Conservation (phyloP, 2,888 invertebrate genomes). For the Conops quadrifasciatus region DNA sequence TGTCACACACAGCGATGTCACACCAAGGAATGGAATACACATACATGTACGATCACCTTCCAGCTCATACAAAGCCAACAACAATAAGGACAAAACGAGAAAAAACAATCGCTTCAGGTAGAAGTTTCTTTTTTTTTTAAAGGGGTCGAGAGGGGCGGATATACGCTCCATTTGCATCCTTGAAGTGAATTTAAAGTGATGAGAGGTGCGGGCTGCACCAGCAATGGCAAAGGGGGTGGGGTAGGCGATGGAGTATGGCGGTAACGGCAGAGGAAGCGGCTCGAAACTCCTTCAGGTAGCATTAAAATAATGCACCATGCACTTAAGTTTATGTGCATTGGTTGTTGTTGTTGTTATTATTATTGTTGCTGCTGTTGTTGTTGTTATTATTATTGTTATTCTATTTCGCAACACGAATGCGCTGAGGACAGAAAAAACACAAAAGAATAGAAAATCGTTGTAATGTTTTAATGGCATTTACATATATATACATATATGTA, state of each 20-base stretch:
- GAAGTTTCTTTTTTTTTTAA: too few relatives aligned
- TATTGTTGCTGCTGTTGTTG: slow-evolving; percentile 1
- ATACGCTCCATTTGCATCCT: too few relatives aligned
- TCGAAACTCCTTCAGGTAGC: slow-evolving; percentile 59
- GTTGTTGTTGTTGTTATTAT: slow-evolving; percentile 9
- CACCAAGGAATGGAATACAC: neutral
- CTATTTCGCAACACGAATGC: slow-evolving; percentile 7
- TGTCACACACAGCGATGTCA: slow-evolving; percentile 15
- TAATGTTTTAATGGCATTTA: too few relatives aligned
- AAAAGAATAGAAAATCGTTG: too few relatives aligned
- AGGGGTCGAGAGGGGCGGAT: too few relatives aligned
- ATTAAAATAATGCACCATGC: slow-evolving; percentile 63
- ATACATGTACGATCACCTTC: too few relatives aligned
- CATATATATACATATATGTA: slow-evolving; percentile 26
- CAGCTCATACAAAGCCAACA: neutral
- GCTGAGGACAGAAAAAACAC: neutral
- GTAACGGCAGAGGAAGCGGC: neutral
- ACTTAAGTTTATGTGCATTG: slow-evolving; percentile 56
- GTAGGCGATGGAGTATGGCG: neutral
- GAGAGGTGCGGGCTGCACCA: neutral
- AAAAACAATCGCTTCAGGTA: neutral
- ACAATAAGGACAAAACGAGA: neutral
- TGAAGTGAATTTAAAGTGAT: too few relatives aligned
- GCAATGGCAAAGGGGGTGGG: neutral
- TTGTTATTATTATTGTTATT: slow-evolving; percentile 13